Evolutionary conservation across 1,140 invertebrate species (phyloP), one percentile per base, ranked within the genome.

Genomic region (Atopsyche davidsoni): DNA sequence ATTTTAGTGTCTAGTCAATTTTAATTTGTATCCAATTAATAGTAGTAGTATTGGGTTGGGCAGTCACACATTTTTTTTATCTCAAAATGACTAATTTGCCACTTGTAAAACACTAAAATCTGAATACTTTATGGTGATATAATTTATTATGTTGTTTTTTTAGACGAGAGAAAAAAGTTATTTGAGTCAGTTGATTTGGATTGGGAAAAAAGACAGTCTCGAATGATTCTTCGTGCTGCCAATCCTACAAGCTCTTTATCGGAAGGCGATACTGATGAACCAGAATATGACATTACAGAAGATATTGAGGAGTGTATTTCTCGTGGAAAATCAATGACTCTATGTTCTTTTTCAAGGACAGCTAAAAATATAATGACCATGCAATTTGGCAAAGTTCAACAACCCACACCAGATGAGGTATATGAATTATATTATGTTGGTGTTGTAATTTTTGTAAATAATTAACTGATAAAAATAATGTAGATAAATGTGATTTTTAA

Each of bases 351-450:
- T 65, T 90, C 84, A 59, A 74, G 88, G 18, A 85, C 90, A 11
- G 90, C 92, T 0, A 70, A 85, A n/a, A 92, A 89, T 54, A 89
- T 85, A 0, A 81, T 86, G 73, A 77, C 80, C 1, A 85, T 91
- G 77, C 87, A 86, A 77, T 89, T 91, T 67, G 82, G 72, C 58
- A 53, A 53, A 44, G 34, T 44, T 32, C 25, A 13, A 16, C 42
- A 51, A 19, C 53, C 53, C 3, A 18, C 19, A 3, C 48, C 53
- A 10, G 48, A 55, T 21, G 53, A 55, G 44, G 53, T 55, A 43
- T 23, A n/a, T 38, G n/a, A n/a, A n/a, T n/a, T n/a, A n/a, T n/a
- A n/a, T n/a, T n/a, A n/a, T n/a, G n/a, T n/a, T n/a, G n/a, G n/a
- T n/a, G n/a, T n/a, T n/a, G n/a, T n/a, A n/a, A n/a, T n/a, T 42